Conservation (phyloP, 2,113 vertebrate genomes). For the Neotragus moschatus region DNA sequence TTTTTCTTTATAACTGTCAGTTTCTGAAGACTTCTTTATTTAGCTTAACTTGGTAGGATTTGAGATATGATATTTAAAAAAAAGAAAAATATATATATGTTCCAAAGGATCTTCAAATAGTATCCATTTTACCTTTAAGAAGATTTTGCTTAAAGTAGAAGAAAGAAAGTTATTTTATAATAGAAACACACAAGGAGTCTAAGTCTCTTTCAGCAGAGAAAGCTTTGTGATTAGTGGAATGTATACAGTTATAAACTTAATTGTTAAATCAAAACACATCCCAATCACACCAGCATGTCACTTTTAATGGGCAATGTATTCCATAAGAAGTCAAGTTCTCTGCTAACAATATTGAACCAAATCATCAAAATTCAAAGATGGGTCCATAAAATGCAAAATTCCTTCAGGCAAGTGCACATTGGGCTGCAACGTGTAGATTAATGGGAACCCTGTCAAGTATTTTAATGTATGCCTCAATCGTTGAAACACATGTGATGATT, state of each 20-base stretch:
- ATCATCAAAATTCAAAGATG: conserved; percentile 42
- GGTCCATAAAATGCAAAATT: conserved; percentile 54
- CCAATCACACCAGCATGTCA: conserved; percentile 9
- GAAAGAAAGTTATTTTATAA: background rate
- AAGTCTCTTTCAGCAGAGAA: conserved; percentile 18
- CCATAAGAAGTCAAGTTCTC: background rate
- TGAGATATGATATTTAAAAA: background rate
- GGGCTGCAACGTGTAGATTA: background rate
- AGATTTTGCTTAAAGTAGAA: background rate
- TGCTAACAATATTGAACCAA: conserved; percentile 31
- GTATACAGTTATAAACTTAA: conserved; percentile 51
- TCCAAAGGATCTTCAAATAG: background rate
- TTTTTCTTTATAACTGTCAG: background rate
- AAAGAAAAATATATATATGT: background rate
- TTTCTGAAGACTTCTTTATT: background rate
- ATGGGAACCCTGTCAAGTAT: conserved; percentile 5
- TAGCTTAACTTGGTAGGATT: background rate
- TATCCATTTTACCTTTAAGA: background rate
- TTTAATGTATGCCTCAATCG: conserved; percentile 37
- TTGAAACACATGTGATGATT: conserved; percentile 40
- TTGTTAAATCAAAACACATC: conserved; percentile 39
- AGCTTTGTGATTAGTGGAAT: background rate
- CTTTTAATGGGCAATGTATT: conserved; percentile 48
- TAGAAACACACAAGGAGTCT: background rate
- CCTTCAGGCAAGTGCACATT: conserved; percentile 23